Conservation (phyloP, 2,888 invertebrate genomes). For the Acleris sparsana region DNA sequence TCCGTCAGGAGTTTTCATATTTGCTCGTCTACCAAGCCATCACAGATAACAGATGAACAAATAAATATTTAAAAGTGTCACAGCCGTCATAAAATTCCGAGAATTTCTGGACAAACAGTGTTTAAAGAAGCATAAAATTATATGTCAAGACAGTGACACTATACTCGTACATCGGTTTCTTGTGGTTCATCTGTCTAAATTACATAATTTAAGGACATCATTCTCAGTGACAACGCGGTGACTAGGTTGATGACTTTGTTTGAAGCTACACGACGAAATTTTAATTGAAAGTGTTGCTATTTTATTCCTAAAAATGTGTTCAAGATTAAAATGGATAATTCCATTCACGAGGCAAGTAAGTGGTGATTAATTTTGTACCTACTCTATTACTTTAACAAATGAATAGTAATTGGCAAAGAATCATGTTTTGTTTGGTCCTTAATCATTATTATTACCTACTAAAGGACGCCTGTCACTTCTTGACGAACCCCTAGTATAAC, state of each 20-base stretch:
- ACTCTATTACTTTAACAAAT: neutral
- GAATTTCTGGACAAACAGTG: neutral
- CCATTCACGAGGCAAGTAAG: slow-evolving; percentile 25
- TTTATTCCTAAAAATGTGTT: slow-evolving; percentile 18
- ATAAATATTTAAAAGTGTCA: too few species aligned
- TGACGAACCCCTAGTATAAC: too few species aligned
- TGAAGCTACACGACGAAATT: neutral
- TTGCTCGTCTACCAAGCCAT: too few species aligned
- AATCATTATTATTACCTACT: too few species aligned
- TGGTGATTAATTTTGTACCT: neutral
- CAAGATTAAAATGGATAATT: slow-evolving; percentile 16
- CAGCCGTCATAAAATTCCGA: neutral
- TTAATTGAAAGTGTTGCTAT: neutral
- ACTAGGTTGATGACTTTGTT: neutral
- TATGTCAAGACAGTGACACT: neutral
- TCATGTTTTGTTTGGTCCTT: too few species aligned
- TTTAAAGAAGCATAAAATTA: neutral
- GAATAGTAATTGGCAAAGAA: too few species aligned
- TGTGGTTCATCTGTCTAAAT: neutral
- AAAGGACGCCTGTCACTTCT: too few species aligned
- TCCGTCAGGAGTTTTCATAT: too few species aligned
- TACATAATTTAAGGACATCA: neutral
- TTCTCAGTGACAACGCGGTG: neutral
- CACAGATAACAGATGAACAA: neutral
- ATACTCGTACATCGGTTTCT: neutral